A percentile compares a stretch with the other conserved stretches of the same genome.
Conservation (phyloP, 2,113 vertebrate species). For the Rhea pennata region DNA sequence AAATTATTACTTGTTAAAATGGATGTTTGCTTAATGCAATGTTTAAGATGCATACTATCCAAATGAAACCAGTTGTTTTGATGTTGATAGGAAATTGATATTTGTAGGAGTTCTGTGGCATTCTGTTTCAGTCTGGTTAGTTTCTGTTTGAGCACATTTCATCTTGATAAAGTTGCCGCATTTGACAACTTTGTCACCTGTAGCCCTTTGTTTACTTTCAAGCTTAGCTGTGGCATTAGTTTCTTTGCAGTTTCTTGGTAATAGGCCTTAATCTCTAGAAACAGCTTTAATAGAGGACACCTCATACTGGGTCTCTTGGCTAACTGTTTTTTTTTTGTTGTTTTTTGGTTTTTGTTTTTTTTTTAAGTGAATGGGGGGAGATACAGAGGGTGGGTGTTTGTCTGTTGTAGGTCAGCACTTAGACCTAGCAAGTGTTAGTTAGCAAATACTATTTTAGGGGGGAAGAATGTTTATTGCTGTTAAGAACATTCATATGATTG, state of each 20-base stretch:
- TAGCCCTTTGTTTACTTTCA: conserved; percentile 32
- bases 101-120: background rate
- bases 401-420: background rate
- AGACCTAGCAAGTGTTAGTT: background rate
- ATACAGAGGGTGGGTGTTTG: accelerated
- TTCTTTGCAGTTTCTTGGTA: background rate
- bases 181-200: background rate
- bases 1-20: background rate
- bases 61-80: background rate
- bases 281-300: background rate
- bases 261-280: background rate
- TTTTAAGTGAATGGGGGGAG: background rate
- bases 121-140: background rate
- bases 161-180: background rate
- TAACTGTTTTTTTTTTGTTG: background rate
- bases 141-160: background rate
- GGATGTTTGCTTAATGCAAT: background rate
- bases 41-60: background rate
- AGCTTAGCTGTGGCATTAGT: background rate
- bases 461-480: background rate
- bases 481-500: accelerated
- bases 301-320: background rate
- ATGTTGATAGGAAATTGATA: background rate
- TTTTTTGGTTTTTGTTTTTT: too few relatives aligned
- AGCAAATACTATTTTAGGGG: too few relatives aligned